These are phyloP conservation scores for Capitella teleta DNA, from an alignment of 1,140 invertebrate species.

Conservation along the genomic window DNA sequence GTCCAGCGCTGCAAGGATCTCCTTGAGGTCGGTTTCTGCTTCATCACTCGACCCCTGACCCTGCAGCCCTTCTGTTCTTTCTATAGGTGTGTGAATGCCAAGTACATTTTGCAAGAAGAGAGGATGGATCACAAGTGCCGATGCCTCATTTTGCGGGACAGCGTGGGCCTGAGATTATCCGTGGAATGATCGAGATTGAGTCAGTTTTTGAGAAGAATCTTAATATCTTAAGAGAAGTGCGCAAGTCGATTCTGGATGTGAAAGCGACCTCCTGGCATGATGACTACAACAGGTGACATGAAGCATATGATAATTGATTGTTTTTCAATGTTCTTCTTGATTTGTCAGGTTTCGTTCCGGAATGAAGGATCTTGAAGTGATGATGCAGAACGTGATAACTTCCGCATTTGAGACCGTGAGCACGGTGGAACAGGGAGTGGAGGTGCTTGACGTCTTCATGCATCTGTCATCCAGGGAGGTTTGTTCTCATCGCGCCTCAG, in stretches of 20 bases:
- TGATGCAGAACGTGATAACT: constrained; percentile 42
- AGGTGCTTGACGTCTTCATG: constrained; percentile 43
- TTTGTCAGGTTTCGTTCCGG: constrained; percentile 37
- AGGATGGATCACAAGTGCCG: constrained; percentile 37
- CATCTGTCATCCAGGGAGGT: constrained; percentile 41
- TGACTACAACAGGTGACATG: constrained; percentile 50
- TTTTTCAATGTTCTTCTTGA: neutral
- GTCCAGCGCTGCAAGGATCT: constrained; percentile 71
- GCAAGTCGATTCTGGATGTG: constrained; percentile 60
- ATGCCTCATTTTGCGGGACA: constrained; percentile 42
- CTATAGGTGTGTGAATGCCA: constrained; percentile 50
- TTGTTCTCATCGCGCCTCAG: neutral
- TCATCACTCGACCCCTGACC: neutral
- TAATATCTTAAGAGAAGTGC: constrained; percentile 48
- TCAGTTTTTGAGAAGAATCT: constrained; percentile 59
- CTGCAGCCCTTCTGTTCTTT: neutral
- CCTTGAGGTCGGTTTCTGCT: constrained; percentile 62
- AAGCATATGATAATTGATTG: neutral
- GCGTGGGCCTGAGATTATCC: constrained; percentile 56
- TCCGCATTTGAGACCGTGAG: constrained; percentile 43
- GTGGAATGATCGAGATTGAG: constrained; percentile 61
- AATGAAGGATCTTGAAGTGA: constrained; percentile 44
- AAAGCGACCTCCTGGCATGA: constrained; percentile 59
- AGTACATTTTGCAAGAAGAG: constrained; percentile 41
- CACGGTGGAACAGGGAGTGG: constrained; percentile 41